Evolutionary conservation across 2,113 vertebrate genomes (phyloP), one percentile per base, ranked within the genome.

Genomic region (Urocynchramus pylzowi): DNA sequence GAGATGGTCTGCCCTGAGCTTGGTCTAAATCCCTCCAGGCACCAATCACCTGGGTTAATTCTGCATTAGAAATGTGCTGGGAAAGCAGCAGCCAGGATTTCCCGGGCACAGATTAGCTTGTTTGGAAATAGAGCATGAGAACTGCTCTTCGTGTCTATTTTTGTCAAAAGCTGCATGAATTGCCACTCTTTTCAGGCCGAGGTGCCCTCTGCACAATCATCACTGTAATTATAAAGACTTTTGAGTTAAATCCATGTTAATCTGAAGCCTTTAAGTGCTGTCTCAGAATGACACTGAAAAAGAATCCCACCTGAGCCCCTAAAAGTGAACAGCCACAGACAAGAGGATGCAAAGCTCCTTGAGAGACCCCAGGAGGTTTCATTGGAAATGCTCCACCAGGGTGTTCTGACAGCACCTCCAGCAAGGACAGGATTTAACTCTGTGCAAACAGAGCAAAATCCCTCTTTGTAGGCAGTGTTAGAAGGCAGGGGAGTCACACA

Each of bases 11-110:
- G 45, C 28, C 45, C 44, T 60, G 63, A 89, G n/a, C 41, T 41
- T 60, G 84, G 7, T 39, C 86, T 73, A 64, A 76, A 56, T 60
- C 59, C 52, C 69, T 41, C 19, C 68, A 84, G 63, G 63, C 81
- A 81, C 22, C 53, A 53, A 50, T 74, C 59, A 80, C 83, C 56
- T 84, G 73, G 39, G 64, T 39, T 93, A 87, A 78, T 75, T 91
- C 77, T 71, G 69, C 60, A 61, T 17, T 45, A 77, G 52, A 84
- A 87, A 91, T 64, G 61, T 54, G 56, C 73, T 89, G 83, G 68
- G 71, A 52, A 64, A 93, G 89, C 45, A 92, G 87, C 47, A 82
- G 90, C 64, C 84, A 77, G 77, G 76, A 69, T 87, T 94, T 94
- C 57, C 89, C 2, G 37, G 60, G 49, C 74, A 71, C 52, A 33